phyloP scores from a whole-genome alignment of 2,888 invertebrate species.

The Mongoloraphidia duomilia region DNA sequence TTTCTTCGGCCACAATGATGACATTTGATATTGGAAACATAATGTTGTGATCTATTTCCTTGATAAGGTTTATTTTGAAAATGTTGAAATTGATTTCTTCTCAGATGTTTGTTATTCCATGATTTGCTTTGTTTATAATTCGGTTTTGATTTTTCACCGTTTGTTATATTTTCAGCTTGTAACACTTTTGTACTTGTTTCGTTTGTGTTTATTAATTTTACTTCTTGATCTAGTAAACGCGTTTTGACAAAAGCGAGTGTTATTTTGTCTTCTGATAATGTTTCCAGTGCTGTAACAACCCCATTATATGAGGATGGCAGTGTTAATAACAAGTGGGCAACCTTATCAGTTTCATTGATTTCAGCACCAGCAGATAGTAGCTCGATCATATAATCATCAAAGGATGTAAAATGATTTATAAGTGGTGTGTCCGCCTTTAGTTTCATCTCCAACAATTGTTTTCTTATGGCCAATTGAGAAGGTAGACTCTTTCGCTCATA shows the following conservation, averaged over 20 bases:
- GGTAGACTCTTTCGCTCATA: slow-evolving; percentile 17
- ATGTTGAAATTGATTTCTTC: no score
- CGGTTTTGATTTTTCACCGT: slow-evolving; percentile 1
- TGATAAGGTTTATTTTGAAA: no score
- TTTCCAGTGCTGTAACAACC: slow-evolving; percentile 25
- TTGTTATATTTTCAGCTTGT: no score
- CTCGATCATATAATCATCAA: slow-evolving; percentile 23
- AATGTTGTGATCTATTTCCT: no score
- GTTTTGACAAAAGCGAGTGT: slow-evolving; percentile 24
- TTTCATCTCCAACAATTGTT: slow-evolving; percentile 16
- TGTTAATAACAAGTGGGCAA: slow-evolving; percentile 23
- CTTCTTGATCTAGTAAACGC: slow-evolving; percentile 14
- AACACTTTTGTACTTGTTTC: no score
- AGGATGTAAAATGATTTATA: slow-evolving; percentile 19
- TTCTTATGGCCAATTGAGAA: slow-evolving; percentile 17
- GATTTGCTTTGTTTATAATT: no score
- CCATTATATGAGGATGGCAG: slow-evolving; percentile 23
- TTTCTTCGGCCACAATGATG: slow-evolving; percentile 20
- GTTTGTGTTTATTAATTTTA: slow-evolving; percentile 13
- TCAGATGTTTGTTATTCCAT: no score
- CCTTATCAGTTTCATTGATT: slow-evolving; percentile 23
- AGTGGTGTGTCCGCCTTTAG: slow-evolving; percentile 12
- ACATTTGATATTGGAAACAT: slow-evolving; percentile 16
- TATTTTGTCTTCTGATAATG: slow-evolving; percentile 20
- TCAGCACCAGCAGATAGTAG: slow-evolving; percentile 22